Evolutionary conservation across 2,888 invertebrate species (phyloP).

Genomic region (Coelopa pilipes): DNA sequence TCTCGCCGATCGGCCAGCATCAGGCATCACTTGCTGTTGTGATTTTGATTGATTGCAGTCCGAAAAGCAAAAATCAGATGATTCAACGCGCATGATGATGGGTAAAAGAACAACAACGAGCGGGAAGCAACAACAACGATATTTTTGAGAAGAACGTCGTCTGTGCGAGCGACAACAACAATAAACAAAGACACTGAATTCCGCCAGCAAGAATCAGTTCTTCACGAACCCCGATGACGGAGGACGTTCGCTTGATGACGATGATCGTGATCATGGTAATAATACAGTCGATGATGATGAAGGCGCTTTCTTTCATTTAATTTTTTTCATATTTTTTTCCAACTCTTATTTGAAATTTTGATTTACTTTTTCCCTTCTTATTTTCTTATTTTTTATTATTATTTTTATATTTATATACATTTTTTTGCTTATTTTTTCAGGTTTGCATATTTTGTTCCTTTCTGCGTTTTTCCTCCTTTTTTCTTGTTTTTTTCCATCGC

Average conservation of each 20-base stretch:
- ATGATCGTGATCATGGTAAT: too few species aligned
- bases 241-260: background rate
- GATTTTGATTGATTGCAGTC: constrained; percentile 48
- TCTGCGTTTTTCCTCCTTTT: background rate
- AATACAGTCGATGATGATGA: too few species aligned
- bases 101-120: constrained; percentile 19
- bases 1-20: constrained; percentile 12
- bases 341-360: background rate
- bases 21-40: constrained; percentile 45
- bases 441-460: too few species aligned
- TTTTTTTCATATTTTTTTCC: too few species aligned
- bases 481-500: background rate
- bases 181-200: background rate
- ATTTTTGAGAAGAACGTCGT: too few species aligned
- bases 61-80: too few species aligned
- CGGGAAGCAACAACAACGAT: background rate
- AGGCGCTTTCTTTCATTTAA: too few species aligned
- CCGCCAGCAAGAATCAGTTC: background rate
- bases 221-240: background rate
- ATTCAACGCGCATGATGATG: background rate
- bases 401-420: background rate
- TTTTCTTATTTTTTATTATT: background rate
- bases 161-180: too few species aligned
- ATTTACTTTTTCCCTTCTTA: background rate
- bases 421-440: background rate